Evolutionary conservation across 2,797 vertebrate species (phyloP), one percentile per base, ranked within the genome.

Genomic region (Myotis myotis): DNA sequence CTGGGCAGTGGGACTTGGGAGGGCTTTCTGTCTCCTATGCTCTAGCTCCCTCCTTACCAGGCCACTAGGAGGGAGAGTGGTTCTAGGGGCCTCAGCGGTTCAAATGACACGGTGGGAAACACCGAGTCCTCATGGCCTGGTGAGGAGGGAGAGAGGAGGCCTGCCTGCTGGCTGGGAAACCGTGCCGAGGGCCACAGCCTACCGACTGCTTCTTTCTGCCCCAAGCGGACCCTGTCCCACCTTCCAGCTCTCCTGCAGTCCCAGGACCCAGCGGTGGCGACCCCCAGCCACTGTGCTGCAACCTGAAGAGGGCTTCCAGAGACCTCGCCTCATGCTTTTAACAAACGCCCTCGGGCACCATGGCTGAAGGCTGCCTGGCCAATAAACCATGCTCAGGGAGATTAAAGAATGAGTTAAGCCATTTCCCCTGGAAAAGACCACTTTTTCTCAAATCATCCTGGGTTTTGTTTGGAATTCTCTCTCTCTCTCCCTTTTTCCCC

Each of bases 381-480:
- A 82, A 71, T 51, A 82, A 55, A 16, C 30, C 79, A 79, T 62
- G 38, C 55, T 70, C 41, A 89, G 94, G n/a, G 2, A 86, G 3
- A 19, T 70, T 70, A 0, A 17, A 55, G 80, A 91, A 47, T 0
- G 22, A 68, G n/a, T 85, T 80, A 36, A 49, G 60, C 22, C 70
- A 36, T 5, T 79, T 96, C 76, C 85, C 87, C 82, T 66, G 81
- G 88, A 91, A 93, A 95, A 90, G 6, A 33, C 5, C 1, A 62
- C 82, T 80, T 60, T 86, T 75, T 85, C 91, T 92, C 68, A 25
- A 72, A 90, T 2, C 0, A 75, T 11, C 38, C 17, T 62, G 8
- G 51, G 19, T 78, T 95, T 95, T 94, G 86, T 83, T 96, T 95
- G 44, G 66, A 97, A 97, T 79, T 41, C 41, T 41, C 8, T 41